These are phyloP conservation scores for Hypothenemus hampei DNA, from an alignment of 1,140 invertebrate genomes.

Conservation along the genomic window DNA sequence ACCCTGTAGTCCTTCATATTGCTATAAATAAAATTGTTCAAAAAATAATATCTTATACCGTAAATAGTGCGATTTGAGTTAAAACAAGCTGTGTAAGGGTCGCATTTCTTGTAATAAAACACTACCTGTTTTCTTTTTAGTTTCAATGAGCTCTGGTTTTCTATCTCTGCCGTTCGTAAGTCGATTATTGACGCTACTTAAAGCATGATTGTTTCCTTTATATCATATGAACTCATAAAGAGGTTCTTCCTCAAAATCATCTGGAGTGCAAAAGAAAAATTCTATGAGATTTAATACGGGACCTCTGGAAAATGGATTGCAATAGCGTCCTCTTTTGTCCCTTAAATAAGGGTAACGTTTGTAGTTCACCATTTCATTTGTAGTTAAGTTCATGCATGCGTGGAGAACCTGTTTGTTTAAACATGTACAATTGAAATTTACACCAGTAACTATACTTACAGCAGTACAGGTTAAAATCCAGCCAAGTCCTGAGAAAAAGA, in stretches of 20 bases:
- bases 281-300: conserved; percentile 81
- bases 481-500: conserved; percentile 76
- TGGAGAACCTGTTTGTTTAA: conserved; percentile 73
- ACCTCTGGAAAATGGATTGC: conserved; percentile 85
- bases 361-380: conserved; percentile 92
- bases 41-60: too few species aligned
- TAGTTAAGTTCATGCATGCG: conserved; percentile 87
- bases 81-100: too few species aligned
- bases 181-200: background rate
- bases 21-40: too few species aligned
- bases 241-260: conserved; percentile 65
- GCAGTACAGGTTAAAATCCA: conserved; percentile 85
- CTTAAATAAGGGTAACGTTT: conserved; percentile 84
- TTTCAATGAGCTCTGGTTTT: too few species aligned
- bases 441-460: conserved; percentile 55
- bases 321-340: conserved; percentile 79
- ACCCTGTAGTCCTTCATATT: too few species aligned
- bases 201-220: conserved; percentile 6
- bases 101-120: too few species aligned
- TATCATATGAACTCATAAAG: conserved; percentile 36
- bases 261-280: conserved; percentile 79
- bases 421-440: too few species aligned
- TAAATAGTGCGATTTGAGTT: too few species aligned
- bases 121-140: too few species aligned
- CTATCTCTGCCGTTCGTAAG: too few species aligned